Evolutionary conservation across 2,888 invertebrate species (phyloP).

Genomic region (Amblyjoppa fuscipennis): DNA sequence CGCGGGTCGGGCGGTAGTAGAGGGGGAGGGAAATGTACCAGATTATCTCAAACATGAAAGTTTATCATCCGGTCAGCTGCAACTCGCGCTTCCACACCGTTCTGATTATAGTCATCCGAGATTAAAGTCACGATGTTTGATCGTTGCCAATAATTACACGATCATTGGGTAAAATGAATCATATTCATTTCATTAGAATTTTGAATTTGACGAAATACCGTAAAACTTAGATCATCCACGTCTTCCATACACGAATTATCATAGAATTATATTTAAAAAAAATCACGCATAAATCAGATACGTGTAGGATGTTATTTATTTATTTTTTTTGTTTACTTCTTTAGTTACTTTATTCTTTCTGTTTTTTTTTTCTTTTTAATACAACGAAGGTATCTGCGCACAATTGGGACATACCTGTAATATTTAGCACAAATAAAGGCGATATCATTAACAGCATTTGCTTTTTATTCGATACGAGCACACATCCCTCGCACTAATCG

Average conservation of each 20-base stretch:
- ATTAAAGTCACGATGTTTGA: neutral
- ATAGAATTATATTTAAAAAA: neutral
- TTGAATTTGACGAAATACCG: neutral
- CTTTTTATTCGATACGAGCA: slow-evolving; percentile 32
- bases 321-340: slow-evolving; percentile 14
- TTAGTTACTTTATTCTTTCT: slow-evolving; percentile 7
- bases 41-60: neutral
- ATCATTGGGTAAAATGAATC: neutral
- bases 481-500: slow-evolving; percentile 24
- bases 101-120: neutral
- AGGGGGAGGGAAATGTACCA: too few relatives aligned
- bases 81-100: neutral
- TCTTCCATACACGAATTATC: neutral
- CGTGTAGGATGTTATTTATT: neutral
- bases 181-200: neutral
- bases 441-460: slow-evolving; percentile 42
- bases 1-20: too few relatives aligned
- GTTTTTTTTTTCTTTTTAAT: slow-evolving; percentile 5
- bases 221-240: slow-evolving; percentile 4
- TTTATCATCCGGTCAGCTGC: neutral
- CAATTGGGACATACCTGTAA: slow-evolving; percentile 56
- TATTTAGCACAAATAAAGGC: slow-evolving; percentile 63
- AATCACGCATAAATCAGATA: neutral
- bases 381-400: slow-evolving; percentile 41
- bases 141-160: neutral